phyloP scores from a whole-genome alignment of 2,113 vertebrate species.

The Hylia prasina region DNA sequence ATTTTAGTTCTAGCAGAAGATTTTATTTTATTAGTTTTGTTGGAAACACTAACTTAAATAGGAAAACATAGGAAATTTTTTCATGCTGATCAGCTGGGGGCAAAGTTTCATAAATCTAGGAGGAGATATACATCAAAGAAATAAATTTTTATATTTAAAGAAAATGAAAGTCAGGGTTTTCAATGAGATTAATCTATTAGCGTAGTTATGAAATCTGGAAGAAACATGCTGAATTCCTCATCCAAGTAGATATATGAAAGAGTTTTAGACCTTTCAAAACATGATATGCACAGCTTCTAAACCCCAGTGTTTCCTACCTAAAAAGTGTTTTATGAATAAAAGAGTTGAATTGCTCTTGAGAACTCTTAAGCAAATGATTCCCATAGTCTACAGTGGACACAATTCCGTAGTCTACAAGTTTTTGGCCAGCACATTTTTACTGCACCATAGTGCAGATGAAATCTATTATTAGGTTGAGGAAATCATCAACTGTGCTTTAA shows the following conservation, averaged over 20 bases:
- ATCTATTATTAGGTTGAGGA: neutral
- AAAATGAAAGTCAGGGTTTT: neutral
- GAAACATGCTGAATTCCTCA: neutral
- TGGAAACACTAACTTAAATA: neutral
- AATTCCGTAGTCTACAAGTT: neutral
- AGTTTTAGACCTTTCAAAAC: neutral
- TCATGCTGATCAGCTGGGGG: neutral
- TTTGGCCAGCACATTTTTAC: neutral
- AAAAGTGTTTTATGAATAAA: neutral
- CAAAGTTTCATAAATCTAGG: neutral
- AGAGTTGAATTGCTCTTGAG: neutral
- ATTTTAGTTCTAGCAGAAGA: neutral
- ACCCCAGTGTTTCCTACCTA: neutral
- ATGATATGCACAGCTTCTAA: neutral
- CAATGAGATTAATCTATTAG: neutral
- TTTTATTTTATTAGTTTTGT: neutral
- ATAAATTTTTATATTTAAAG: neutral
- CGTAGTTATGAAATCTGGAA: fast-evolving
- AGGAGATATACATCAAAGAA: neutral
- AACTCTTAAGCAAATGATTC: neutral
- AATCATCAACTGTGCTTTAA: neutral
- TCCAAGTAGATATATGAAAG: neutral
- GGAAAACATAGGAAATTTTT: neutral
- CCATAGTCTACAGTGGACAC: no score
- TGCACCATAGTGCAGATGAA: neutral